These are phyloP conservation scores for Smittia sp. DNA, from an alignment of 2,888 invertebrate species.

Conservation along the genomic window DNA sequence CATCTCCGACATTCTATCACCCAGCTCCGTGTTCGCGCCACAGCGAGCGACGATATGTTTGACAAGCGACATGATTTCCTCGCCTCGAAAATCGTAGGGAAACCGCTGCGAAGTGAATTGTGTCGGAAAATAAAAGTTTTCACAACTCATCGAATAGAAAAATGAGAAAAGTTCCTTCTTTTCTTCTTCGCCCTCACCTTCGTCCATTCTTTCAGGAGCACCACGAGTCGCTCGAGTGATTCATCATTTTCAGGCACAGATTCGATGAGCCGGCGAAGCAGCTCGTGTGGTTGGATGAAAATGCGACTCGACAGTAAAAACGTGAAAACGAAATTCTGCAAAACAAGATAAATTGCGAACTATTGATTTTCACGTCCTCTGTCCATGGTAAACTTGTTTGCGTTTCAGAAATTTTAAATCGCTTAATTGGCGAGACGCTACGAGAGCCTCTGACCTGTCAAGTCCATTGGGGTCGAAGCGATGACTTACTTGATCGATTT, in stretches of 20 bases:
- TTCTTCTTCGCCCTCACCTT: conserved; percentile 38
- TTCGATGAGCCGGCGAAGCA: conserved; percentile 51
- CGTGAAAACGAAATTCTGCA: conserved; percentile 53
- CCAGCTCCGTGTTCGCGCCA: conserved; percentile 51
- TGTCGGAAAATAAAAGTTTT: conserved; percentile 5
- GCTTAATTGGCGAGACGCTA: too few species aligned
- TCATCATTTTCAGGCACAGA: conserved; percentile 51
- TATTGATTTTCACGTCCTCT: background rate
- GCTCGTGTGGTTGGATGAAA: conserved; percentile 53
- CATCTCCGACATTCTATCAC: conserved; percentile 53
- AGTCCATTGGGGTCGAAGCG: background rate
- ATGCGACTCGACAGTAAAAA: conserved; percentile 54
- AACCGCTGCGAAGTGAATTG: conserved; percentile 44
- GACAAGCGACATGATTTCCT: conserved; percentile 54
- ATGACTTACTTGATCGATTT: conserved; percentile 51
- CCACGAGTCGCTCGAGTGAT: conserved; percentile 52
- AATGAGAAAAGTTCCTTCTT: background rate
- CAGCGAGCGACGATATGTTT: conserved; percentile 55
- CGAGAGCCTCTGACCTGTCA: background rate
- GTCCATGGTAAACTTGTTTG: too few species aligned
- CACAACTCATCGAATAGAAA: background rate
- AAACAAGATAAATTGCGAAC: conserved; percentile 41
- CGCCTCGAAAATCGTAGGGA: conserved; percentile 54
- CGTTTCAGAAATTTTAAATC: background rate
- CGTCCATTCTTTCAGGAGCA: conserved; percentile 52